A percentile compares a stretch with the other conserved stretches of the same genome.
phyloP scores from a whole-genome alignment of 2,797 vertebrate genomes.

The Diplodus sargus region DNA sequence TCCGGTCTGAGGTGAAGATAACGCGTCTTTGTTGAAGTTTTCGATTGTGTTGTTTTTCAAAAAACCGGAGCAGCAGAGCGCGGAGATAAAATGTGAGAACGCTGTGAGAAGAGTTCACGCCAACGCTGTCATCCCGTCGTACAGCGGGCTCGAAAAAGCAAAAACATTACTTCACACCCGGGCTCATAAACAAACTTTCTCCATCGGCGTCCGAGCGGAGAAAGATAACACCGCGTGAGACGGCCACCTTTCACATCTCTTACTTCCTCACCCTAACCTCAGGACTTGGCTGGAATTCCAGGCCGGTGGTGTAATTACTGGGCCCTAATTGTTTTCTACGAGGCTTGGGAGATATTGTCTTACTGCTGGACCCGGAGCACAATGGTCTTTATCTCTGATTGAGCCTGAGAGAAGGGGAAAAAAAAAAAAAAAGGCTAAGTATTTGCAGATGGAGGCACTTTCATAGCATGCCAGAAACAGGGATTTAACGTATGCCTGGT shows the following conservation, averaged over 20 bases:
- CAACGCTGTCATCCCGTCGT: constrained; percentile 53
- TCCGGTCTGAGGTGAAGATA: constrained; percentile 43
- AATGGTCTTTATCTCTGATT: constrained; percentile 82
- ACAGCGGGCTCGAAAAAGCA: constrained; percentile 52
- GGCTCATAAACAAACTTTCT: constrained; percentile 60
- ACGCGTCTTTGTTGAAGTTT: constrained; percentile 51
- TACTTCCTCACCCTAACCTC: constrained; percentile 50
- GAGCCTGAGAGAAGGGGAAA: constrained; percentile 48
- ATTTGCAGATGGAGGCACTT: constrained; percentile 81
- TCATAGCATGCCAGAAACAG: constrained; percentile 75
- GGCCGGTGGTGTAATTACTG: constrained; percentile 76
- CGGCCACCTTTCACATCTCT: constrained; percentile 65
- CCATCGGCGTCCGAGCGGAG: constrained; percentile 43
- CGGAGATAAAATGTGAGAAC: constrained; percentile 40
- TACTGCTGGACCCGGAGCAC: constrained; percentile 72
- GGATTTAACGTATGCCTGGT: constrained; percentile 79
- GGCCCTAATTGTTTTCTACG: constrained; percentile 81
- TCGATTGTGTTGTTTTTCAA: constrained; percentile 22
- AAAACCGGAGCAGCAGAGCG: constrained; percentile 33
- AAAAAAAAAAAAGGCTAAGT: constrained; percentile 63
- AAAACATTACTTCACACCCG: constrained; percentile 77
- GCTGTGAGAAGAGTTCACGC: constrained; percentile 30
- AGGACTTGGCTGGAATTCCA: constrained; percentile 71
- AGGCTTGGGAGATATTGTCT: constrained; percentile 80
- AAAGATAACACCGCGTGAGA: constrained; percentile 69